Evolutionary conservation across 2,888 invertebrate species (phyloP).

Genomic region (Conchocele bisecta): DNA sequence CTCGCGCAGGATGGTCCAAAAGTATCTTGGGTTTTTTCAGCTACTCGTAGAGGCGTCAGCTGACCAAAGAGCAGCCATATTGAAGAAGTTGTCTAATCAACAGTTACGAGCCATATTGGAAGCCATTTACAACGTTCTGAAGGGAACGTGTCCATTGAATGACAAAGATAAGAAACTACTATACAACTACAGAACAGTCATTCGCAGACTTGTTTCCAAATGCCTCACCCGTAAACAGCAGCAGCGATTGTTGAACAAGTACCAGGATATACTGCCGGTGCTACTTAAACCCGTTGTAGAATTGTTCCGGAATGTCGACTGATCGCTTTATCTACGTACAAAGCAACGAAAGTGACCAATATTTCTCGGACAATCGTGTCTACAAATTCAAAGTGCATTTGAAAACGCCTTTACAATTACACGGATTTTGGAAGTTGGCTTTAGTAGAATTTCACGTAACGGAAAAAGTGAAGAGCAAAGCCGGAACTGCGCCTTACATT

Average conservation of each 20-base stretch:
- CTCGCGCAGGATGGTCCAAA: constrained; percentile 8
- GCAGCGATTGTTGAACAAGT: constrained; percentile 12
- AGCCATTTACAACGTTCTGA: constrained; percentile 47
- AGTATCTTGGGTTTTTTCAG: constrained; percentile 30
- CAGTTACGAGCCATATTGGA: constrained; percentile 36
- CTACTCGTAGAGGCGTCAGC: constrained; percentile 18
- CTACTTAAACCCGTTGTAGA: constrained; percentile 28
- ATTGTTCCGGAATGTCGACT: constrained; percentile 9
- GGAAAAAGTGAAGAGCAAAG: constrained; percentile 15
- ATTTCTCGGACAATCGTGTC: constrained; percentile 14
- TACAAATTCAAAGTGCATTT: constrained; percentile 23
- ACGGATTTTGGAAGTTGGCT: constrained; percentile 13
- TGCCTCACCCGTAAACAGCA: constrained; percentile 24
- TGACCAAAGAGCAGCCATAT: constrained; percentile 17
- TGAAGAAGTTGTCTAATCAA: constrained; percentile 12
- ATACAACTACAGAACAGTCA: constrained; percentile 10
- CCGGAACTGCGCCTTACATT: constrained; percentile 9
- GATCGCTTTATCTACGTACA: constrained; percentile 24
- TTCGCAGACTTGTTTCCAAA: constrained; percentile 43
- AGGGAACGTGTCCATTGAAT: constrained; percentile 36
- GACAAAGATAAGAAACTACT: constrained; percentile 40
- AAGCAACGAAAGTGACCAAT: constrained; percentile 29
- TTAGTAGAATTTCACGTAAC: constrained; percentile 16
- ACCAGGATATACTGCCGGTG: constrained; percentile 23
- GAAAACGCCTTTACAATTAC: constrained; percentile 21